Evolutionary conservation across 2,888 invertebrate genomes (phyloP), one percentile per base, ranked within the genome.

Genomic region (Griposia aprilina): DNA sequence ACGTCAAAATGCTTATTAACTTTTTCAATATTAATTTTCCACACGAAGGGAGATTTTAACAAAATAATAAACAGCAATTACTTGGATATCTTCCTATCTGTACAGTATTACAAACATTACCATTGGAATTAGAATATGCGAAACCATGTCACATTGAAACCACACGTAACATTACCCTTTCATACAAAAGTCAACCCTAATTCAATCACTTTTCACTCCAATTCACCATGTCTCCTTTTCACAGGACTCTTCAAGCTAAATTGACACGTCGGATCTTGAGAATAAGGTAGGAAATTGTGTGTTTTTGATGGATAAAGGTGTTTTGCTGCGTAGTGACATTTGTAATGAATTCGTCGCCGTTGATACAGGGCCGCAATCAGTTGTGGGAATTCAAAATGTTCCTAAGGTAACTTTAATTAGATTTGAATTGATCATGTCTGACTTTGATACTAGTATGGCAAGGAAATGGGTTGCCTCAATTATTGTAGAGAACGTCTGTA

Each of bases 321-420:
- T 82, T 87, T 82, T 60, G 80, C 78, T 89, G 87, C 83, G 83
- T 78, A 85, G 81, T 84, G 88, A 88, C 85, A 88, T 89, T 91
- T 86, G 89, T 89, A 90, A 89, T 91, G 90, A 90, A 91, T 91
- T 89, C 89, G 83, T 87, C 77, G 78, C 55, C 78, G 75, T 77
- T 78, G 75, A 80, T 76, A 82, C 88, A 89, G 90, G 84, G 87
- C 80, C 84, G 87, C 87, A 90, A 87, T 89, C 88, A 87, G 82
- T 84, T 73, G 78, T 71, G 60, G 76, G 78, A 81, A 80, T 82
- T 69, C 78, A 76, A 85, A 87, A 83, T 88, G 75, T 76, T 81
- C 81, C 78, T 87, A 82, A 74, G 69, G 71, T 72, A 73, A 73
- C 57, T 76, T 81, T 81, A 77, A 77, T 87, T 78, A 80, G 48